phyloP scores from a whole-genome alignment of 2,888 invertebrate species.

The Altica lythri region DNA sequence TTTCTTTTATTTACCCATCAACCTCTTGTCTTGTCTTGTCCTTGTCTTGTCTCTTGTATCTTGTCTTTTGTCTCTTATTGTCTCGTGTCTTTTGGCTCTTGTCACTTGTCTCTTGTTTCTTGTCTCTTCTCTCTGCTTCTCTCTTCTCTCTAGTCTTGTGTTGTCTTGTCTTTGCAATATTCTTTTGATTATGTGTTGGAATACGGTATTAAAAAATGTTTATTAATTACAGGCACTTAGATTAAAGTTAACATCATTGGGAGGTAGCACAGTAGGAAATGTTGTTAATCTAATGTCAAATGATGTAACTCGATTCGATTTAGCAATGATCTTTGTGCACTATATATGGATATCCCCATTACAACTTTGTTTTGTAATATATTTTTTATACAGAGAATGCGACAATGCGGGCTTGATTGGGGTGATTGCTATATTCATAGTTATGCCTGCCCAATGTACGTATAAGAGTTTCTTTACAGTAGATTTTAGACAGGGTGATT shows the following conservation, averaged over 20 bases:
- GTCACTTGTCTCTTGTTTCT: too few relatives aligned
- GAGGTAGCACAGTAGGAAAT: conserved; percentile 67
- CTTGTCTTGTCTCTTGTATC: too few relatives aligned
- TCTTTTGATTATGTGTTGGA: too few relatives aligned
- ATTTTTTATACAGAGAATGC: conserved; percentile 61
- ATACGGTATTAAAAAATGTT: too few relatives aligned
- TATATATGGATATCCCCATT: conserved; percentile 75
- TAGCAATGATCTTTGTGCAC: conserved; percentile 69
- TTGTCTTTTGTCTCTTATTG: too few relatives aligned
- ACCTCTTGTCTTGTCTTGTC: too few relatives aligned
- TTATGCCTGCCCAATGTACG: conserved; percentile 66
- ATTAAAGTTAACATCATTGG: conserved; percentile 72
- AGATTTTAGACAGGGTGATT: too few relatives aligned
- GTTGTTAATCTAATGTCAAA: conserved; percentile 75
- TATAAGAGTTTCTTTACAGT: not conserved
- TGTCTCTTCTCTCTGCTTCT: too few relatives aligned
- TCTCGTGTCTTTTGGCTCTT: too few relatives aligned
- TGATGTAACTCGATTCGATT: conserved; percentile 75
- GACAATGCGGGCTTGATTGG: conserved; percentile 59
- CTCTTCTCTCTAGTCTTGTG: too few relatives aligned
- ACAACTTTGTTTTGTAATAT: conserved; percentile 65
- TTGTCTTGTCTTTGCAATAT: too few relatives aligned
- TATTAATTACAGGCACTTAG: conserved; percentile 70
- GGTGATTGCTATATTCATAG: conserved; percentile 60
- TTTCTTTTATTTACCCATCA: too few relatives aligned